Evolutionary conservation across 2,797 vertebrate species (phyloP).

Genomic region (Arremon brunneinucha): DNA sequence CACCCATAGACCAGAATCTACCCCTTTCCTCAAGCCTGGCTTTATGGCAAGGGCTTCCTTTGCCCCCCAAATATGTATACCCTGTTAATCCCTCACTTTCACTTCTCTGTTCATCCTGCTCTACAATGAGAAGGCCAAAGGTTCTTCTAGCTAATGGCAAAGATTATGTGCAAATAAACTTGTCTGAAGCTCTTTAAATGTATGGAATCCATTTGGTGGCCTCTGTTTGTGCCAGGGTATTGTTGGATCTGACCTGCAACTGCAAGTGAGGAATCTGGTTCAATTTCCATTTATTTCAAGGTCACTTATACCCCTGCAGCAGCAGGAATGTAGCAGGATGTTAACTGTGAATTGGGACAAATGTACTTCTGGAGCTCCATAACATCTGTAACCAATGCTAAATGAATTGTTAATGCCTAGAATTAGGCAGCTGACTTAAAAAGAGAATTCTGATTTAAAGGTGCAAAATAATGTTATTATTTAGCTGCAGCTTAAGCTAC

Average conservation of each 20-base stretch:
- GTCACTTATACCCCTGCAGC: not conserved
- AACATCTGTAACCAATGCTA: not conserved
- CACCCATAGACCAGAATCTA: not conserved
- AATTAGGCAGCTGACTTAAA: not conserved
- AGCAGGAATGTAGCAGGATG: not conserved
- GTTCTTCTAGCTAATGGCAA: not conserved
- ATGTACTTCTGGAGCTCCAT: not conserved
- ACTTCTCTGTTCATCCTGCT: not conserved
- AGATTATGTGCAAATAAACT: not conserved
- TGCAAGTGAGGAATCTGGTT: not conserved
- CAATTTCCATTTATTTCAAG: not conserved
- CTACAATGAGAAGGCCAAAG: not conserved
- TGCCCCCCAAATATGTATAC: fast-evolving
- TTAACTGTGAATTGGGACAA: not conserved
- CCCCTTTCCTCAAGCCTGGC: not conserved
- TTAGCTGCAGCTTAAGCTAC: not conserved
- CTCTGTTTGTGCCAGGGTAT: not conserved
- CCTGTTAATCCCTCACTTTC: not conserved
- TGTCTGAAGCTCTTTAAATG: not conserved
- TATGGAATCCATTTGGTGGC: not conserved
- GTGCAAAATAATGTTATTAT: not conserved
- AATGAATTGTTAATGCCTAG: not conserved
- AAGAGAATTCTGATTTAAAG: not conserved
- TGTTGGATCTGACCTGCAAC: not conserved
- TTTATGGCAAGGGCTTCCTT: not conserved